Evolutionary conservation across 2,797 vertebrate genomes (phyloP).

Genomic region (Leptatherina wallacei): DNA sequence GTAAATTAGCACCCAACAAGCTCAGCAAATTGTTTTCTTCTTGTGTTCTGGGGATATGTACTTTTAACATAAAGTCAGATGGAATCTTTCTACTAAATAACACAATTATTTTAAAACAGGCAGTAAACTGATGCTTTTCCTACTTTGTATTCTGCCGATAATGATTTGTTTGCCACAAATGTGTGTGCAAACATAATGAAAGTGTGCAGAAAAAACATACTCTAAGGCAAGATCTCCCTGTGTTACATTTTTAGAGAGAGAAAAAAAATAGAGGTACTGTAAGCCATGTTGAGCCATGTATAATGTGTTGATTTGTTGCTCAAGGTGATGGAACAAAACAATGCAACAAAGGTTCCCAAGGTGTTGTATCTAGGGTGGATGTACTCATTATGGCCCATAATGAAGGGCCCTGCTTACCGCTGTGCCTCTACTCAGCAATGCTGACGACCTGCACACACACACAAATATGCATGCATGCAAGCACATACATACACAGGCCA

Average conservation of each 20-base stretch:
- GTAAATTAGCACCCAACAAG: slow-evolving; percentile 17
- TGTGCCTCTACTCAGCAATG: slow-evolving; percentile 82
- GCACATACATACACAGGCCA: slow-evolving; percentile 70
- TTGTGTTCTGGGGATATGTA: slow-evolving; percentile 9
- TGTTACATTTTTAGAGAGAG: slow-evolving; percentile 55
- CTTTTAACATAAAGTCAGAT: slow-evolving; percentile 23
- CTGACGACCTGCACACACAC: slow-evolving; percentile 68
- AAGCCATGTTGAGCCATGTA: slow-evolving; percentile 58
- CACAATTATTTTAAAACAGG: slow-evolving; percentile 29
- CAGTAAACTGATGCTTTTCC: slow-evolving; percentile 28
- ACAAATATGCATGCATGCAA: slow-evolving; percentile 27
- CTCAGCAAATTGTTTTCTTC: slow-evolving; percentile 7
- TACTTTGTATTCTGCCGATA: slow-evolving; percentile 27
- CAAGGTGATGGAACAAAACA: slow-evolving; percentile 81
- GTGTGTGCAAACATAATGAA: slow-evolving; percentile 63
- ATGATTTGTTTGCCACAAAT: slow-evolving; percentile 54
- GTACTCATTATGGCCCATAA: slow-evolving; percentile 87
- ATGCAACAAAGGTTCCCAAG: slow-evolving; percentile 81
- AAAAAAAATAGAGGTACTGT: slow-evolving; percentile 49
- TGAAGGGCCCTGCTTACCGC: slow-evolving; percentile 84
- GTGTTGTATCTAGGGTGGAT: slow-evolving; percentile 79
- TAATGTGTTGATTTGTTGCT: slow-evolving; percentile 77
- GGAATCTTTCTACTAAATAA: slow-evolving; percentile 13
- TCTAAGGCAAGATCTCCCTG: slow-evolving; percentile 41
- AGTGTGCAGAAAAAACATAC: slow-evolving; percentile 39